Base-by-base conservation (phyloP, 1,140 invertebrate species). In the Lepidurus apus region DNA sequence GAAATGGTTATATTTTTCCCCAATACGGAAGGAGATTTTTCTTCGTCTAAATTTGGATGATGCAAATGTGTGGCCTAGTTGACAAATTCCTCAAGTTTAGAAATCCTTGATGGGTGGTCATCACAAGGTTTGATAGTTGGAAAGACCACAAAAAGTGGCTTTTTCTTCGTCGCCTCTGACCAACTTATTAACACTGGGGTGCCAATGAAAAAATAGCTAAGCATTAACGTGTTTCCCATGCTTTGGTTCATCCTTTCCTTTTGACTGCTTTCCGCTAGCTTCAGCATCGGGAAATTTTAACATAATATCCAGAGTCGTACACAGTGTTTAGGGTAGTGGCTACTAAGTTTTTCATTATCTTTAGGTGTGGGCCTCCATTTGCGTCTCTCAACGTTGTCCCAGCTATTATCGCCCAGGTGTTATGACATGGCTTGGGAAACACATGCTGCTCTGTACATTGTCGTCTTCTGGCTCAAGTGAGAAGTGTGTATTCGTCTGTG, bases 271-370 rank as follows among this genome's bases (percentile, higher is more conserved):
- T 65, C 53, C 53, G 53, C 13, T 65, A 65, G 53, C 21, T 65
- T 65, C 53, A 65, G 21, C 53, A 65, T 9, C 53, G 7, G 21
- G 21, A 65, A 65, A 13, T 21, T 65, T 65, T 21, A 65, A 21
- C 53, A 65, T 13, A 65, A 13, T 7, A n/a, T 21, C 21, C 21
- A 13, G 53, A 21, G 53, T 65, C 53, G 21, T 65, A 21, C 21
- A 65, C 53, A 17, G 53, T 65, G 9, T 65, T 65, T 65, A 65
- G 53, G 53, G 53, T 65, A 65, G 53, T 65, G 53, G 53, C 53
- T 65, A 65, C 53, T 65, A 65, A 65, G 53, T 65, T 65, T 65
- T 65, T 65, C 53, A 65, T 65, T 65, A 65, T 65, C 53, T 65
- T 65, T 65, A 65, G 53, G 53, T 65, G 53, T 65, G 53, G 53